Conservation (phyloP, 2,888 invertebrate genomes). For the Blera fallax region DNA sequence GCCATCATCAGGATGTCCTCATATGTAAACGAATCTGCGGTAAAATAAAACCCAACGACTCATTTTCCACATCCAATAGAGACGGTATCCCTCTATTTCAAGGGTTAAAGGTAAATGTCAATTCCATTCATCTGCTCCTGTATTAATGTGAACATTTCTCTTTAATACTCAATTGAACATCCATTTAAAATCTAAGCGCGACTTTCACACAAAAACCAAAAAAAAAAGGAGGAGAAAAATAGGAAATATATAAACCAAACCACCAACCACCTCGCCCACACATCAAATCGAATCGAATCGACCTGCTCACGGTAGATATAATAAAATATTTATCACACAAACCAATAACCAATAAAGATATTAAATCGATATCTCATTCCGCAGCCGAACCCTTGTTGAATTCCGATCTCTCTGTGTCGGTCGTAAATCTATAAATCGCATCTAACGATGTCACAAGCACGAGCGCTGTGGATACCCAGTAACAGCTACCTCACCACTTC, state of each 20-base stretch:
- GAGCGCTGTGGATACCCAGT: constrained; percentile 34
- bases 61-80: too few species aligned
- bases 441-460: constrained; percentile 67
- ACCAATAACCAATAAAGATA: constrained; percentile 69
- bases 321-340: constrained; percentile 66
- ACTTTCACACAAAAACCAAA: not conserved
- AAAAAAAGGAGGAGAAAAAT: too few species aligned
- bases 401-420: constrained; percentile 33
- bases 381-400: constrained; percentile 45
- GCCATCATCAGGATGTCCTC: too few species aligned
- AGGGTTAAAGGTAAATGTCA: too few species aligned
- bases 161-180: not conserved
- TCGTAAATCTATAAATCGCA: constrained; percentile 71
- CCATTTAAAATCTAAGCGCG: constrained; percentile 33
- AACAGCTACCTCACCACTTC: constrained; percentile 46
- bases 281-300: not conserved
- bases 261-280: not conserved
- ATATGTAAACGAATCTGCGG: too few species aligned
- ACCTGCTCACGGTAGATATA: constrained; percentile 45
- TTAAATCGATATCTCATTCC: constrained; percentile 61
- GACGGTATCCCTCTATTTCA: too few species aligned
- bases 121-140: not conserved
- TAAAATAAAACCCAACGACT: too few species aligned
- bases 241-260: too few species aligned
- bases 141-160: not conserved